phyloP scores from a whole-genome alignment of 2,797 vertebrate genomes.

The Lepidocolaptes lacrymiger region DNA sequence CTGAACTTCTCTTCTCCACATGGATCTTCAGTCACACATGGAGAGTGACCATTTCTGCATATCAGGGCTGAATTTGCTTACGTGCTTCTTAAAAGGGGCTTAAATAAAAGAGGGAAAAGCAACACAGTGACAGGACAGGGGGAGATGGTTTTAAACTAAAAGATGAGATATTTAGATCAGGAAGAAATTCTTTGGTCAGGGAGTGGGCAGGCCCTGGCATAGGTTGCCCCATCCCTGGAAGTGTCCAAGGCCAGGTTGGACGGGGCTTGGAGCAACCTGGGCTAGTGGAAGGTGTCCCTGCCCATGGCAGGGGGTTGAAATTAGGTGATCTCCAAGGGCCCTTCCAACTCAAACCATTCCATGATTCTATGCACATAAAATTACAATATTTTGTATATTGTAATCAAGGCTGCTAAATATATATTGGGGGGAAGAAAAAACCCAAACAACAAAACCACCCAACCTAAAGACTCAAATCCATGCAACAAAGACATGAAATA shows the following conservation, averaged over 20 bases:
- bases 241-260: not conserved
- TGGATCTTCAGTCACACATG: not conserved
- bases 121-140: not conserved
- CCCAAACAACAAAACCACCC: not conserved
- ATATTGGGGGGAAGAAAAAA: no score
- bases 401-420: not conserved
- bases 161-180: not conserved
- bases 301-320: not conserved
- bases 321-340: not conserved
- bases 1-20: not conserved
- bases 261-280: not conserved
- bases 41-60: not conserved
- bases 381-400: not conserved
- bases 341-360: not conserved
- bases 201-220: not conserved
- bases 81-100: accelerated
- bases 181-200: not conserved
- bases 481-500: not conserved
- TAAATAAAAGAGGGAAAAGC: not conserved
- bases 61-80: not conserved
- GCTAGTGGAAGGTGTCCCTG: not conserved
- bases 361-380: not conserved
- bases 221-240: not conserved
- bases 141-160: not conserved
- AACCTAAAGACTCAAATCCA: not conserved